Base-by-base conservation (phyloP, 2,797 vertebrate genomes). In the Buceros bicornis region DNA sequence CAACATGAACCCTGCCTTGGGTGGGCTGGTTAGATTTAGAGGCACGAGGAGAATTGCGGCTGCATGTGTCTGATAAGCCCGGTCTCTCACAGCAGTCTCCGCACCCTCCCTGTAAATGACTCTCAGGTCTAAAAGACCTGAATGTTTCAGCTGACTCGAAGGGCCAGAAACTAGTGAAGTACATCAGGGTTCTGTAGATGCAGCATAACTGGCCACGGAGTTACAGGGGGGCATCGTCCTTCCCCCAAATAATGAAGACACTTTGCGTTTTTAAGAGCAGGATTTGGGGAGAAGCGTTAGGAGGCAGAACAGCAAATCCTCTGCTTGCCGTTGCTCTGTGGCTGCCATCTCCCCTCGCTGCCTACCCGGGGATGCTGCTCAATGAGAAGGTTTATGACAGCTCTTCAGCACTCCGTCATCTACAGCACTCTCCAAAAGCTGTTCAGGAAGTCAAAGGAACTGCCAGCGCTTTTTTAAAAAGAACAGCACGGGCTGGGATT, bases 31-130 rank as follows among this genome's bases (percentile, higher is more conserved):
- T 15, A 4, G 29, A 17, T 18, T 40, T 4, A 5, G 22, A 15
- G 56, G 6, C 33, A 16, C 0, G 2, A 66, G n/a, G 84, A 74
- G 60, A 13, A 1, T 42, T 89, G 18, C 25, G 80, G 54, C 54
- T 53, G 19, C 13, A 2, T 2, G 14, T 6, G 15, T 31, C 76
- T 0, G 8, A 14, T 15, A 5, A 40, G 37, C 9, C n/a, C 29
- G 48, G 10, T 5, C 54, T 16, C 16, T 4, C 45, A 12, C 24
- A 1, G 5, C 16, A 15, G 10, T 73, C 60, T 65, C 70, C 3
- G 0, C 4, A 16, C 20, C 54, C 56, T 43, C 54, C 56, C 50
- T 18, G 1, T 0, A 10, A 72, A 35, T 0, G 2, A 2, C 3
- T 24, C 72, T 22, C 29, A 15, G 50, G 64, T 45, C 69, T 29